phyloP scores from a whole-genome alignment of 1,140 invertebrate genomes.

The Bombus waltoni region DNA sequence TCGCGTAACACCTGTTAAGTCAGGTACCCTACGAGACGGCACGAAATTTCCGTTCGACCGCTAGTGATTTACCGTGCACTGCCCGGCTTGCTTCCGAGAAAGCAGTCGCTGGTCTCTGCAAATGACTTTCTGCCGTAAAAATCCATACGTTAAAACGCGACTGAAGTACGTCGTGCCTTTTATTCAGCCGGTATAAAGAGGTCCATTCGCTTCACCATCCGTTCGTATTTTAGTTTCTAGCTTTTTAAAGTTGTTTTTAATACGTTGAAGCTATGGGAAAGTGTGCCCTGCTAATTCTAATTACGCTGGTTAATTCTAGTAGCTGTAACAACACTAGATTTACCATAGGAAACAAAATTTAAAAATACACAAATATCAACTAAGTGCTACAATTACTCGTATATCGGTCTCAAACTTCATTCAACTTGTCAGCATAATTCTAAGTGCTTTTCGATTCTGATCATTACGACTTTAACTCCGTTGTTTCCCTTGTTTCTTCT shows the following conservation, averaged over 20 bases:
- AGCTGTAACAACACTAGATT: too few relatives aligned
- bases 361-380: too few relatives aligned
- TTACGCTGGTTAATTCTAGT: too few relatives aligned
- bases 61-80: conserved; percentile 64
- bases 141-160: not conserved
- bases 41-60: conserved; percentile 63
- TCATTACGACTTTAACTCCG: too few relatives aligned
- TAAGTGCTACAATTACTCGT: too few relatives aligned
- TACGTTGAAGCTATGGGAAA: not conserved
- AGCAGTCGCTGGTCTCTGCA: conserved; percentile 7
- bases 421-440: too few relatives aligned
- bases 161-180: conserved; percentile 4
- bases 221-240: not conserved
- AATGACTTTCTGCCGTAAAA: conserved; percentile 18
- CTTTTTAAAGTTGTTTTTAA: not conserved
- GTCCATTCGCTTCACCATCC: not conserved
- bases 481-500: too few relatives aligned
- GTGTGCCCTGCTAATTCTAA: too few relatives aligned
- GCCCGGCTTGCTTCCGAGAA: conserved; percentile 38
- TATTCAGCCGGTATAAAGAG: conserved; percentile 1
- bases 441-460: too few relatives aligned
- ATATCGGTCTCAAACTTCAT: too few relatives aligned
- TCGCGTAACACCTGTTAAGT: conserved; percentile 68
- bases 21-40: conserved; percentile 37
- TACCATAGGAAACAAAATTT: too few relatives aligned